phyloP scores from a whole-genome alignment of 2,888 invertebrate species.

The Stenodema calcarata region DNA sequence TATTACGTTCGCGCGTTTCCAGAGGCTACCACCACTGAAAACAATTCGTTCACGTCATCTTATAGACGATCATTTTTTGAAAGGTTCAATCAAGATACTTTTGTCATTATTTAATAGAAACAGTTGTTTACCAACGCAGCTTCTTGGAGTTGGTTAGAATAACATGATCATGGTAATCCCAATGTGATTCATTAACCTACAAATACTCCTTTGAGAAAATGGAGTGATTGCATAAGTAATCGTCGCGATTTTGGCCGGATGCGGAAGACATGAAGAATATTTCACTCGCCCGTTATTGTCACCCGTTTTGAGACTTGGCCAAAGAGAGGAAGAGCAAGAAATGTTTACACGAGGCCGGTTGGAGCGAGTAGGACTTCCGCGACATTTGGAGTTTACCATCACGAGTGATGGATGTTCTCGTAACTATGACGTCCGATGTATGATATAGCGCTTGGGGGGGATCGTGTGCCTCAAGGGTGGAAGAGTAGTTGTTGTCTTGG shows the following conservation, averaged over 20 bases:
- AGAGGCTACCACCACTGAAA: too few relatives aligned
- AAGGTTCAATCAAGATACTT: too few relatives aligned
- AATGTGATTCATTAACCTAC: too few relatives aligned
- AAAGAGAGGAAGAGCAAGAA: not conserved
- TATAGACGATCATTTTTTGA: too few relatives aligned
- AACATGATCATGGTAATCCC: too few relatives aligned
- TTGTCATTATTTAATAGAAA: too few relatives aligned
- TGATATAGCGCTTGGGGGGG: not conserved
- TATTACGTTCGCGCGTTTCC: too few relatives aligned
- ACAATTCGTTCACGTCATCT: too few relatives aligned
- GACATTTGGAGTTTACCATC: not conserved
- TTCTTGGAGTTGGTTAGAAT: too few relatives aligned
- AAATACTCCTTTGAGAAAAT: too few relatives aligned
- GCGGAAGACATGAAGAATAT: not conserved
- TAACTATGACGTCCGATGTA: constrained; percentile 12
- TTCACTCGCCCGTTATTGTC: not conserved
- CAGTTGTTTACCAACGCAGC: too few relatives aligned
- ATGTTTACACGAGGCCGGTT: not conserved
- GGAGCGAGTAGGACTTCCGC: not conserved
- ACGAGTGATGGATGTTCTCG: constrained; percentile 11
- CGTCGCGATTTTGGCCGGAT: not conserved
- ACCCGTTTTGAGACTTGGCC: not conserved
- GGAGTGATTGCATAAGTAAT: not conserved
- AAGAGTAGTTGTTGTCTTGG: constrained; percentile 1
- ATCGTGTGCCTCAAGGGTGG: not conserved